Percentiles rank a stretch among this genome's conserved stretches.
Evolutionary conservation across 1,140 invertebrate genomes (phyloP).

Genomic region (Bombus difficillimus): DNA sequence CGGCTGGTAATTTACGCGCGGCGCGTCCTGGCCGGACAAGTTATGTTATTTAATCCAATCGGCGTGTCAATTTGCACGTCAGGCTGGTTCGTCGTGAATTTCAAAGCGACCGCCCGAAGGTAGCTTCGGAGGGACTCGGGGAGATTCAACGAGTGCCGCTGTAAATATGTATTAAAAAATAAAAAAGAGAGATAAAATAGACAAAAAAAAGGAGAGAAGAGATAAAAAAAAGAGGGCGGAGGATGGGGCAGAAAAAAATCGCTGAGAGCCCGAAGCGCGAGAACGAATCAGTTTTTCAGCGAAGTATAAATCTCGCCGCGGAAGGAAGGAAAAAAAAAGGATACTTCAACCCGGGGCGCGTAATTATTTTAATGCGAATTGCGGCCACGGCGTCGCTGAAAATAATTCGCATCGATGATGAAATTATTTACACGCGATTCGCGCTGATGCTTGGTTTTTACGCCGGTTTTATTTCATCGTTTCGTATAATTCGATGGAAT

Average conservation of each 20-base stretch:
- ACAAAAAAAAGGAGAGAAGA: not conserved
- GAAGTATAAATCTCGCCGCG: slow-evolving; percentile 3
- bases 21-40: not conserved
- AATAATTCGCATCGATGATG: not conserved
- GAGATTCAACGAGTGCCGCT: not conserved
- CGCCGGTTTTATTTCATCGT: not conserved
- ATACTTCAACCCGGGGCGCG: not conserved
- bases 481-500: not conserved
- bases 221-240: no score
- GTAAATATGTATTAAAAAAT: slow-evolving; percentile 9
- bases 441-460: not conserved
- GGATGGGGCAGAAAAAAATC: not conserved
- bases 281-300: not conserved
- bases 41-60: slow-evolving; percentile 40
- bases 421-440: not conserved
- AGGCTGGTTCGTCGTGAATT: slow-evolving; percentile 20
- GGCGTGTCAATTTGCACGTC: slow-evolving; percentile 31
- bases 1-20: slow-evolving; percentile 29
- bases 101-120: slow-evolving; percentile 15
- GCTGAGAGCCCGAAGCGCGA: not conserved
- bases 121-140: not conserved
- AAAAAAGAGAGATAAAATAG: not conserved
- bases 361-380: slow-evolving; percentile 19
- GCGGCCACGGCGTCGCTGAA: not conserved
- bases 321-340: not conserved